Evolutionary conservation across 2,113 vertebrate genomes (phyloP).

Genomic region (Piaya cayana): DNA sequence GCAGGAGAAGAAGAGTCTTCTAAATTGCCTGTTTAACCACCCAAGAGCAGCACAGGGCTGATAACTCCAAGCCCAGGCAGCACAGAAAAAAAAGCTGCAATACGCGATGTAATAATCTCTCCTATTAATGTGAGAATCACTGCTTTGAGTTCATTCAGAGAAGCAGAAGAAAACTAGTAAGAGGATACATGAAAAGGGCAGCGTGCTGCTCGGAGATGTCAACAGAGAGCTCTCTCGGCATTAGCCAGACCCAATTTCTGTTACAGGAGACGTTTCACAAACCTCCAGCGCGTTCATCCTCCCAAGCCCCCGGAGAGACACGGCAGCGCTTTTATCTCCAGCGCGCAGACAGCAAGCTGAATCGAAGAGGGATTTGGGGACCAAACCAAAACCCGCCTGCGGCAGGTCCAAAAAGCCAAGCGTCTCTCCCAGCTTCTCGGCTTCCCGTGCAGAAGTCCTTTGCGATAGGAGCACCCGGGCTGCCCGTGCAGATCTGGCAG

Average conservation of each 20-base stretch:
- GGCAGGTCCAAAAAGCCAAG: accelerated
- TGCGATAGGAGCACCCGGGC: accelerated
- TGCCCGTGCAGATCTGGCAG: not conserved
- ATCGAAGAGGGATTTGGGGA: not conserved
- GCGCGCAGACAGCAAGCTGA: not conserved
- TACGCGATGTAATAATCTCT: accelerated
- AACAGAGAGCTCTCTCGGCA: not conserved
- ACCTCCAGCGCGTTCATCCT: accelerated
- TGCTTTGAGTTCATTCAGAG: accelerated
- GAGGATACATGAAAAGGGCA: not conserved
- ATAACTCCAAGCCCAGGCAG: not conserved
- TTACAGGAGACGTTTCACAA: accelerated
- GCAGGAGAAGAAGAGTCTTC: accelerated
- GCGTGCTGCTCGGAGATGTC: accelerated
- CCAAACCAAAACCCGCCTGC: not conserved
- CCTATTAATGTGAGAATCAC: accelerated
- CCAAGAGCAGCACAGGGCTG: accelerated
- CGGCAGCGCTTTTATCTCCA: accelerated
- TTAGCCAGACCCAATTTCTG: not conserved
- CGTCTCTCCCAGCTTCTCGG: not conserved
- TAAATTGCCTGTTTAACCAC: accelerated
- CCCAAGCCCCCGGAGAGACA: not conserved
- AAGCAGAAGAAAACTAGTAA: not conserved
- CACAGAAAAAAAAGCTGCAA: accelerated
- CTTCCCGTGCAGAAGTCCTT: accelerated